A percentile compares a stretch with the other conserved stretches of the same genome.
phyloP scores from a whole-genome alignment of 2,113 vertebrate species.

The Seriola quinqueradiata region DNA sequence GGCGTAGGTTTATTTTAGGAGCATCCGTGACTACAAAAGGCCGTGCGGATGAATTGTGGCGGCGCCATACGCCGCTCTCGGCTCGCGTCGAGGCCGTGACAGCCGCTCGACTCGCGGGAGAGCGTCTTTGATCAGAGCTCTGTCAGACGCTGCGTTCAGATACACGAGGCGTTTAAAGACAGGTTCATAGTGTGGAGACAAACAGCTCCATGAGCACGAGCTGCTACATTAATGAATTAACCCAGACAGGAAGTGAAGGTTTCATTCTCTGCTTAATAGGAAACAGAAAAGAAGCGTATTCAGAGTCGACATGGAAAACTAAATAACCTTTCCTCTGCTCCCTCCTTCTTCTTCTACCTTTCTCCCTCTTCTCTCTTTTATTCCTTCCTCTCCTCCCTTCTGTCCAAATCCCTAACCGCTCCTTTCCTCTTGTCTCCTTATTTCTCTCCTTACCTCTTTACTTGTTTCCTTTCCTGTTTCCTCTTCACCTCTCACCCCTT shows the following conservation, averaged over 20 bases:
- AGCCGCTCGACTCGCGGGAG: neutral
- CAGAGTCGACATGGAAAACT: neutral
- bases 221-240: neutral
- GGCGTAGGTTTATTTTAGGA: conserved; percentile 38
- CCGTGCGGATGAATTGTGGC: conserved; percentile 2
- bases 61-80: conserved; percentile 11
- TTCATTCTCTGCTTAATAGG: neutral
- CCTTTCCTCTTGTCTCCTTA: too few relatives aligned
- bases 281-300: neutral
- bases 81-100: conserved; percentile 2
- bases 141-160: conserved; percentile 6
- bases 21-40: conserved; percentile 23
- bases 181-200: too few relatives aligned
- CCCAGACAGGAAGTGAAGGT: neutral
- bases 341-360: too few relatives aligned
- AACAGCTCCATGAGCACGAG: neutral
- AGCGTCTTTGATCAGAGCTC: conserved; percentile 32
- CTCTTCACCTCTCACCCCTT: too few relatives aligned
- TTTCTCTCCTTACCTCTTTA: too few relatives aligned
- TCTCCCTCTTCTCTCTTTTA: too few relatives aligned
- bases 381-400: too few relatives aligned
- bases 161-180: too few relatives aligned
- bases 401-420: too few relatives aligned
- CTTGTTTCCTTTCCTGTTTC: too few relatives aligned
- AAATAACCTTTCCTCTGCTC: neutral